Base-by-base conservation (phyloP, 2,113 vertebrate genomes). In the Penelope pileata region DNA sequence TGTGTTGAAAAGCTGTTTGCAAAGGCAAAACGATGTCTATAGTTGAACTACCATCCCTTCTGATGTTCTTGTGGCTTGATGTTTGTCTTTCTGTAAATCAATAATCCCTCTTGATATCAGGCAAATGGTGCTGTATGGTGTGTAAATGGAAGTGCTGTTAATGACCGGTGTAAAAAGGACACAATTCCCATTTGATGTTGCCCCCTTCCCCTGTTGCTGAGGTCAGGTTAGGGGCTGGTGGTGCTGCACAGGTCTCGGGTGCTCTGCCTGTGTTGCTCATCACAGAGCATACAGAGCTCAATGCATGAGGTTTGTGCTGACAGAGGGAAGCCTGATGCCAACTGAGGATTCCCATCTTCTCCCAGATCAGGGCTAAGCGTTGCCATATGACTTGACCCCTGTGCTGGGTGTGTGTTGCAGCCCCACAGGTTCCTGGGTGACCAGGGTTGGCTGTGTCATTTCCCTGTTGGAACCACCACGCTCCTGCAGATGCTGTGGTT, bases 351-450 rank as follows among this genome's bases (percentile, higher is more conserved):
- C 54, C 40, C 23, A 7, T 50, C 2, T 0, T 84, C 69, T 75
- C 17, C 53, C 3, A 30, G 29, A 27, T 77, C 64, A n/a, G 60
- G 27, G 72, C 80, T n/a, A 62, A 90, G 15, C 73, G 7, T 59
- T 90, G 79, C 60, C 60, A 80, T 88, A 54, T 67, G 88, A 93
- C 76, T 83, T 92, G 69, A 80, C 66, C 47, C 27, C 59, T 59
- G 1, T 90, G 82, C 72, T 94, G 88, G 72, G 47, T 91, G 59
- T 58, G 79, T 42, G 80, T 93, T 88, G 9, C 4, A 0, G 93
- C 96, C 89, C 95, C 89, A 86, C 91, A 89, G 72, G 74, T 87
- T 94, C 92, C 89, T 43, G 47, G 48, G 80, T 91, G 92, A 96
- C 86, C 73, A 43, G 80, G 69, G 29, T 60, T 62, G 82, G 83